Evolutionary conservation across 2,113 vertebrate genomes (phyloP).

Genomic region (Greenwoodochromis staneri): DNA sequence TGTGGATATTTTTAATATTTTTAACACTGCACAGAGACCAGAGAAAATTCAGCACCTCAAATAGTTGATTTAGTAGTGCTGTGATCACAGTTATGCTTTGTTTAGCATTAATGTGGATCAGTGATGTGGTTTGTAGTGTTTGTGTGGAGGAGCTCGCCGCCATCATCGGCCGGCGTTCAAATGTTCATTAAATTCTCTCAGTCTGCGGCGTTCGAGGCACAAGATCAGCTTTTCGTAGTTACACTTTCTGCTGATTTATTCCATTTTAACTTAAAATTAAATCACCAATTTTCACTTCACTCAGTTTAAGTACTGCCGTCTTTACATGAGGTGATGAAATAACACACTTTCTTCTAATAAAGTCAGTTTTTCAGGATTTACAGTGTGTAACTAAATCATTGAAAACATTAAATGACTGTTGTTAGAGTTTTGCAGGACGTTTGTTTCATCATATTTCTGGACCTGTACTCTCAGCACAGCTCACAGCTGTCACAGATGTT

Average conservation of each 20-base stretch:
- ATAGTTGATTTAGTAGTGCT: neutral
- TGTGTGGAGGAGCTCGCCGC: neutral
- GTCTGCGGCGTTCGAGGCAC: neutral
- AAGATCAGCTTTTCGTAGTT: neutral
- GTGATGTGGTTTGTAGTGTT: neutral
- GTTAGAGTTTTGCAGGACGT: neutral
- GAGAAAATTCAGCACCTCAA: accelerated
- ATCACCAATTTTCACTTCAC: neutral
- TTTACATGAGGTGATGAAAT: neutral
- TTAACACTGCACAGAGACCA: neutral
- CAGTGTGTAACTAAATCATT: accelerated
- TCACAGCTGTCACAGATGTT: neutral
- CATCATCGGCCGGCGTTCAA: accelerated
- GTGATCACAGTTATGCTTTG: neutral
- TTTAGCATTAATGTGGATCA: neutral
- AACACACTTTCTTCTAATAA: neutral
- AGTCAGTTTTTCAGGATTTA: neutral
- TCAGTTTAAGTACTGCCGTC: neutral
- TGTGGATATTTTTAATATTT: neutral
- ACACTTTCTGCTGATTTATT: neutral
- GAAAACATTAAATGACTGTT: neutral
- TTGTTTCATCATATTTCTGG: neutral
- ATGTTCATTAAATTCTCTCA: neutral
- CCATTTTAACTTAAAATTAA: neutral
- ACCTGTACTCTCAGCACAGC: neutral